Evolutionary conservation across 2,888 invertebrate species (phyloP).

Genomic region (Hirtodrosophila alboralis): DNA sequence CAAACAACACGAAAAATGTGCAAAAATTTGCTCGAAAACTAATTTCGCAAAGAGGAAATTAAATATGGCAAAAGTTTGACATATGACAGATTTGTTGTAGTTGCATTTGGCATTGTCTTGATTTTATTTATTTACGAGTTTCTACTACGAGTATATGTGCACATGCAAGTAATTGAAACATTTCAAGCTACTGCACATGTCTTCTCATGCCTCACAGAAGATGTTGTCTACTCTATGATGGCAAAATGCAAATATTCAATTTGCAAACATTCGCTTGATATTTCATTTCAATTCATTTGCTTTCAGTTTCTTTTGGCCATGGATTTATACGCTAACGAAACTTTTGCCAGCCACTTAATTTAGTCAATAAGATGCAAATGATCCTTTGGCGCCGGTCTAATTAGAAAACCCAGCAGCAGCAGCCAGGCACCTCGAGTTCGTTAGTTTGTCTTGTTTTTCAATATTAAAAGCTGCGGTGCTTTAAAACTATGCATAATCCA

Average conservation of each 20-base stretch:
- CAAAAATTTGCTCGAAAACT: conserved; percentile 65
- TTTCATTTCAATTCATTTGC: conserved; percentile 56
- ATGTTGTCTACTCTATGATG: conserved; percentile 7
- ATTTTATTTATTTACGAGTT: conserved; percentile 63
- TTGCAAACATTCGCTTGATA: conserved; percentile 39
- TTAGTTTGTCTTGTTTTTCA: conserved; percentile 41
- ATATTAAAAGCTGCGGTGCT: conserved; percentile 52
- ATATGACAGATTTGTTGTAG: conserved; percentile 72
- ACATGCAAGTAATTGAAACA: conserved; percentile 65
- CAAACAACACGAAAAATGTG: conserved; percentile 39
- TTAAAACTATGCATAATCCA: conserved; percentile 57
- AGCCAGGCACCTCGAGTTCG: conserved; percentile 25
- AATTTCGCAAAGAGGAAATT: conserved; percentile 78
- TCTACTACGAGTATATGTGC: conserved; percentile 3
- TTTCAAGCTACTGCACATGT: conserved; percentile 42
- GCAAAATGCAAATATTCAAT: conserved; percentile 58
- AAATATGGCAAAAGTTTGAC: conserved; percentile 79
- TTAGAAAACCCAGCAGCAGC: conserved; percentile 42
- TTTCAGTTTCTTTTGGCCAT: conserved; percentile 43
- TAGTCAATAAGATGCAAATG: conserved; percentile 80
- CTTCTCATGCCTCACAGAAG: conserved; percentile 15
- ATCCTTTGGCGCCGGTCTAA: conserved; percentile 39
- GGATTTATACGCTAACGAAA: conserved; percentile 22
- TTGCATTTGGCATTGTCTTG: conserved; percentile 54
- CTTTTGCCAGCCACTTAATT: conserved; percentile 68